Evolutionary conservation across 2,113 vertebrate species (phyloP), one percentile per base, ranked within the genome.

Genomic region (Zosterops lateralis): DNA sequence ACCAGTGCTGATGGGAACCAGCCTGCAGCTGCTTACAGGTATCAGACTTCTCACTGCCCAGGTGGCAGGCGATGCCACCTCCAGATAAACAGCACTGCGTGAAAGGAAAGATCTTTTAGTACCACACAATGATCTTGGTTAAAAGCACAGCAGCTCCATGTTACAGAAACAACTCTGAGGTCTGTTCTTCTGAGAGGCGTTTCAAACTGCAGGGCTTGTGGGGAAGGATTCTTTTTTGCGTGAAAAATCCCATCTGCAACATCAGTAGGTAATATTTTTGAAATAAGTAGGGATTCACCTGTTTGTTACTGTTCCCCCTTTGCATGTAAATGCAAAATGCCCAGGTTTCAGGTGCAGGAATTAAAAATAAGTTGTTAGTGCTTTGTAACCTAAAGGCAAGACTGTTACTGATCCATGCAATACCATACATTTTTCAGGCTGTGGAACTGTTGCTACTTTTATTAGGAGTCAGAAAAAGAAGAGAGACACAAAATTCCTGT

Each of bases 1-100:
- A 98, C 98, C 81, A 97, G 56, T 62, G 96, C 97, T 58, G 97
- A 98, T 75, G 98, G 96, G 31, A 96, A 74, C 48, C 97, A 98
- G 29, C 72, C 97, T 2, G 92, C 97, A 81, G 98, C 99, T 83
- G 95, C 98, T 15, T 98, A 98, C 98, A 99, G 99, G 99, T 99
- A 98, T 66, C 31, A 3, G 17, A 77, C 71, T 82, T 68, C 87
- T 81, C 70, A 77, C 74, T 75, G 44, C 31, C 31, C 56, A 70
- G 78, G 61, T 64, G 61, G 61, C 61, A 87, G 42, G 61, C 0
- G 6, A 73, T 93, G 82, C 75, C 88, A 32, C 73, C 36, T n/a
- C 67, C 64, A 66, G 76, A 65, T 70, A 45, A 4, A 57, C 54
- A 80, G 53, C 26, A 21, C 61, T 64, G 44, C 0, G 1, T 89